Percentiles rank a stretch among this genome's conserved stretches.
phyloP scores from a whole-genome alignment of 2,113 vertebrate species.

The human (Homo sapiens) region GRCh38 chr2:205479001-205479500 shows the following conservation, averaged over 20 bases:
- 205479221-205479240: background rate
- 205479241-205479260: background rate
- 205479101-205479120: background rate
- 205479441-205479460: background rate
- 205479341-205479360: background rate
- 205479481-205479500: background rate
- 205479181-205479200: background rate
- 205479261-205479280: background rate
- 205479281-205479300: background rate
- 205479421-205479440: background rate
- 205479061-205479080: background rate
- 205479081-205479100: background rate
- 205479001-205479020: background rate
- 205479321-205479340: background rate
- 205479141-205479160: background rate
- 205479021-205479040: conserved; percentile 23
- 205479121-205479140: background rate
- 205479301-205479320: background rate
- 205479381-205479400: background rate
- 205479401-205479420: background rate
- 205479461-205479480: background rate
- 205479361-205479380: background rate
- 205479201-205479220: rapidly evolving
- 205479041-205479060: background rate
- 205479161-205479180: background rate